Conservation (phyloP, 2,113 vertebrate species). For the Entomyzon cyanotis region DNA sequence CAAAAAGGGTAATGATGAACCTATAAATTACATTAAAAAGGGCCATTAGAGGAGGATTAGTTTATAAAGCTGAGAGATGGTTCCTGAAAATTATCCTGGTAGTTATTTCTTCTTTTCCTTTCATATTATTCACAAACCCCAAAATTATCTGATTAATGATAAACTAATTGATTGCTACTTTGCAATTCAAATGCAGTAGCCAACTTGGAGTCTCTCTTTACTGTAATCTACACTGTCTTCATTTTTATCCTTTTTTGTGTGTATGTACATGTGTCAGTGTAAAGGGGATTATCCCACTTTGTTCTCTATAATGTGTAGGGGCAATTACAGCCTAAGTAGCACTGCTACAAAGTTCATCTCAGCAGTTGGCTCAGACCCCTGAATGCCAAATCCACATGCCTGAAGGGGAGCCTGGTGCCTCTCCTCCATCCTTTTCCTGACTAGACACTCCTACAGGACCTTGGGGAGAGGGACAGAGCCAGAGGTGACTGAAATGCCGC, state of each 20-base stretch:
- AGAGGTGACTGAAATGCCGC: background rate
- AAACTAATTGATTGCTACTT: slow-evolving; percentile 84
- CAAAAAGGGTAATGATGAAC: slow-evolving; percentile 98
- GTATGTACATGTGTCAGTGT: background rate
- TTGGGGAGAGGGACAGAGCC: background rate
- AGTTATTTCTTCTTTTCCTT: slow-evolving; percentile 86
- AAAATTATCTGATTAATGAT: slow-evolving; percentile 85
- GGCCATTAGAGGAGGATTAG: slow-evolving; percentile 94
- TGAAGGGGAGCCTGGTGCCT: background rate
- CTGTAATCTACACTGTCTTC: background rate
- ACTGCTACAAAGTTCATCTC: background rate
- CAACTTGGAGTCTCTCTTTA: slow-evolving; percentile 37
- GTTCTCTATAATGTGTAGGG: background rate
- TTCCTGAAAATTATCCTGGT: slow-evolving; percentile 86
- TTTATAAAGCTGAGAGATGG: slow-evolving; percentile 95
- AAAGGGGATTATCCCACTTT: background rate
- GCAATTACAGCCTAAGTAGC: background rate
- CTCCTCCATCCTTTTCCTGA: background rate
- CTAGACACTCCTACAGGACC: background rate
- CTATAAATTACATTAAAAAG: slow-evolving; percentile 97
- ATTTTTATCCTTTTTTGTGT: background rate
- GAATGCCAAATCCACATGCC: background rate
- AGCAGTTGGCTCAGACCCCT: background rate
- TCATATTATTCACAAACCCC: slow-evolving; percentile 79
- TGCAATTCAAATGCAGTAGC: slow-evolving; percentile 60